These are phyloP conservation scores for Eospalax fontanierii DNA, from an alignment of 2,797 vertebrate species.

Conservation along the genomic window DNA sequence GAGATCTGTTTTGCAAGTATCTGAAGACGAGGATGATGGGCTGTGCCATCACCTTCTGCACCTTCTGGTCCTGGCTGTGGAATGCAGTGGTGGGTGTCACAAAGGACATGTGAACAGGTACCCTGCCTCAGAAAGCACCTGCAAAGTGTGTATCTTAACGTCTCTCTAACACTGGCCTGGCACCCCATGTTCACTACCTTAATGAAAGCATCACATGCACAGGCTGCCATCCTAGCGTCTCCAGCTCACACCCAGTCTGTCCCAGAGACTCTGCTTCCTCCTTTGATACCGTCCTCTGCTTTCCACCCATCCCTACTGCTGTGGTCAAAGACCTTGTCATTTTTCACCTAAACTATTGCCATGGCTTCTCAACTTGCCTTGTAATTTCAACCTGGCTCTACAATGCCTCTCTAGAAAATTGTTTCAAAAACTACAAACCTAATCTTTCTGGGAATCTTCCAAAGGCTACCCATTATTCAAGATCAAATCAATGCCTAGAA, in stretches of 20 bases:
- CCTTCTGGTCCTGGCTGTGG: no score
- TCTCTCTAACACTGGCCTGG: not conserved
- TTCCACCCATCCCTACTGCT: not conserved
- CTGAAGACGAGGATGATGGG: no score
- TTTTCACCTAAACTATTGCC: not conserved
- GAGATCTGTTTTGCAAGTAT: no score
- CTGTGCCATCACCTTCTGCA: no score
- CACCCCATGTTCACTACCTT: not conserved
- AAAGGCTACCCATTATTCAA: not conserved
- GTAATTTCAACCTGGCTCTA: constrained; percentile 3
- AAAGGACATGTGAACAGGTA: no score
- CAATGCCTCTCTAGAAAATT: not conserved
- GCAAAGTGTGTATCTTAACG: not conserved
- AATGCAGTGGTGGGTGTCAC: no score
- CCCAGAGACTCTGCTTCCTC: not conserved
- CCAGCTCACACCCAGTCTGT: not conserved
- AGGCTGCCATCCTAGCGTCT: not conserved
- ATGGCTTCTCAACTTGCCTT: constrained; percentile 35
- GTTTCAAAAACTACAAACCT: not conserved
- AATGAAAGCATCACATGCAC: not conserved
- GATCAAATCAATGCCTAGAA: not conserved
- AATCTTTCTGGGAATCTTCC: constrained; percentile 19
- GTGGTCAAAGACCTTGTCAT: not conserved
- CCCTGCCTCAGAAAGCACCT: no score
- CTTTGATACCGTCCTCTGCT: not conserved